phyloP scores from a whole-genome alignment of 2,113 vertebrate genomes.

The Xenus cinereus region DNA sequence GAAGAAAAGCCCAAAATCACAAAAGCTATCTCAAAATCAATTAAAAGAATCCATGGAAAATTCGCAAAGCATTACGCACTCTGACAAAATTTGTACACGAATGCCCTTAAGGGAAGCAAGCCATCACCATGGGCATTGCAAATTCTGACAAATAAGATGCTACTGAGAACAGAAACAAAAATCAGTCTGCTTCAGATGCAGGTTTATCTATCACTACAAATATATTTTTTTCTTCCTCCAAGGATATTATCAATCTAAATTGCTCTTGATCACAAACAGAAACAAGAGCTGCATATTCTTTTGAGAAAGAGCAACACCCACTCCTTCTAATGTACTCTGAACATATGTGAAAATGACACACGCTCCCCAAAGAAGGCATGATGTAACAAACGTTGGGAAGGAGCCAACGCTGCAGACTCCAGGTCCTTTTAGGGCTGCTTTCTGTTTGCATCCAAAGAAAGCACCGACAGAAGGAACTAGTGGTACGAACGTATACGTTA shows the following conservation, averaged over 20 bases:
- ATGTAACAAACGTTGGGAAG: not conserved
- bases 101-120: not conserved
- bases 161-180: not conserved
- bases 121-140: not conserved
- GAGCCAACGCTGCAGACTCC: not conserved
- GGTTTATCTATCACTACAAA: not conserved
- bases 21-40: not conserved
- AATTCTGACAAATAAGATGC: not conserved
- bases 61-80: not conserved
- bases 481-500: not conserved
- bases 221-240: not conserved
- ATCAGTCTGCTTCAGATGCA: not conserved
- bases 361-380: not conserved
- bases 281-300: not conserved
- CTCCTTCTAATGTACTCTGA: not conserved
- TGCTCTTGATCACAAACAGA: not conserved
- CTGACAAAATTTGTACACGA: not conserved
- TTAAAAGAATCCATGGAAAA: not conserved
- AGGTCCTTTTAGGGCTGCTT: slow-evolving; percentile 15
- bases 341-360: not conserved
- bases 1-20: not conserved
- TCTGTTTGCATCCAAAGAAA: not conserved
- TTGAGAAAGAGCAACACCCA: not conserved
- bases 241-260: not conserved
- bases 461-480: not conserved